These are phyloP conservation scores for Ophiothrix spiculata DNA, from an alignment of 35 echinoderm and acorn worm species.

Conservation along the genomic window DNA sequence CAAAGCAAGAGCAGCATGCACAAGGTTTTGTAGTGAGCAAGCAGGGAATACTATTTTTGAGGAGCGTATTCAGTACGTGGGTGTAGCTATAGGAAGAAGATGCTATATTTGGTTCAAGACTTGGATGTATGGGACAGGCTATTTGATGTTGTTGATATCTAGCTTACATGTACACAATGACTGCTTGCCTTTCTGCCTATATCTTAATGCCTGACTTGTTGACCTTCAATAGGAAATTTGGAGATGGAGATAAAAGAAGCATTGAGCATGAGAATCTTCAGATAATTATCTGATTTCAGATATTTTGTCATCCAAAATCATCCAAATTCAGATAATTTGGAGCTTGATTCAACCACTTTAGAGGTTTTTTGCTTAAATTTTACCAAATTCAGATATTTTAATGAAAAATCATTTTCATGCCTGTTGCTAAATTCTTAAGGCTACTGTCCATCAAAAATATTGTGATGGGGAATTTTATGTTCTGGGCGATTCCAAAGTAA, in stretches of 20 bases:
- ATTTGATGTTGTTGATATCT: not conserved
- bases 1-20: not conserved
- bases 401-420: too few relatives aligned
- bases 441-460: not conserved
- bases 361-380: too few relatives aligned
- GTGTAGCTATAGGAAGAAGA: not conserved
- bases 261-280: too few relatives aligned
- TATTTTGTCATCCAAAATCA: too few relatives aligned
- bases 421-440: not conserved
- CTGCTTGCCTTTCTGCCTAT: too few relatives aligned
- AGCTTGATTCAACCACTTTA: too few relatives aligned
- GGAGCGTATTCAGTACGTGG: not conserved
- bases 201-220: too few relatives aligned
- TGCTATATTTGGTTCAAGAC: not conserved
- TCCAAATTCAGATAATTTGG: too few relatives aligned
- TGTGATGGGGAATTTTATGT: too few relatives aligned
- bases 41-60: not conserved
- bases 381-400: too few relatives aligned
- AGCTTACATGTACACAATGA: too few relatives aligned
- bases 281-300: too few relatives aligned
- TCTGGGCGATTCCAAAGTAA: not conserved
- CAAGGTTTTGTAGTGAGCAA: not conserved
- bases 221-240: not conserved
- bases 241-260: not conserved
- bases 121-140: not conserved